Evolutionary conservation across 2,888 invertebrate species (phyloP).

Genomic region (Xestia c-nigrum): DNA sequence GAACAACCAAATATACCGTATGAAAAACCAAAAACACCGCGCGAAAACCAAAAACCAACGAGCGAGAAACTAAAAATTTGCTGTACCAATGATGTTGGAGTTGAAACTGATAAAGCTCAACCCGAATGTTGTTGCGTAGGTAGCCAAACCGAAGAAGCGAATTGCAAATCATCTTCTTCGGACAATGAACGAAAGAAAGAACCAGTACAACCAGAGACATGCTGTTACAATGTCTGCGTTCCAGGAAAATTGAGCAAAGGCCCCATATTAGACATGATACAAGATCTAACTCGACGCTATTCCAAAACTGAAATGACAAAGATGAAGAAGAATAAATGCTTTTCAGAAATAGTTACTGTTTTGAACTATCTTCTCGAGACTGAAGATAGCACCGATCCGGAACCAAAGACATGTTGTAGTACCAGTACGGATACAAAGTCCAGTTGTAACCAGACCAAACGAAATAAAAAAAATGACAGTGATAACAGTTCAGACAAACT

Average conservation of each 20-base stretch:
- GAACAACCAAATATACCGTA: not conserved
- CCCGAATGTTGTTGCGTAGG: not conserved
- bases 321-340: constrained; percentile 83
- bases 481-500: constrained; percentile 59
- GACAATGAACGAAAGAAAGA: not conserved
- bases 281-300: constrained; percentile 85
- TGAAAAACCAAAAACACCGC: not conserved
- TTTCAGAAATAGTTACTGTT: constrained; percentile 83
- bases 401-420: constrained; percentile 49
- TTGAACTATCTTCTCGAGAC: constrained; percentile 86
- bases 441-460: constrained; percentile 28
- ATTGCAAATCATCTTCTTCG: not conserved
- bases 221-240: constrained; percentile 13
- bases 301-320: constrained; percentile 81
- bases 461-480: constrained; percentile 32
- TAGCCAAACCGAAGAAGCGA: constrained; percentile 47
- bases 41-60: not conserved
- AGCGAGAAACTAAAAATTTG: not conserved
- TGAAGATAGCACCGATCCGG: constrained; percentile 78
- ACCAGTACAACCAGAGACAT: not conserved
- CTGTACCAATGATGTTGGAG: constrained; percentile 35
- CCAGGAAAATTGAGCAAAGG: constrained; percentile 63
- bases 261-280: constrained; percentile 81
- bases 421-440: constrained; percentile 39
- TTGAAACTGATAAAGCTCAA: constrained; percentile 24